phyloP scores from a whole-genome alignment of 2,888 invertebrate species.

The Drosophila histrio region DNA sequence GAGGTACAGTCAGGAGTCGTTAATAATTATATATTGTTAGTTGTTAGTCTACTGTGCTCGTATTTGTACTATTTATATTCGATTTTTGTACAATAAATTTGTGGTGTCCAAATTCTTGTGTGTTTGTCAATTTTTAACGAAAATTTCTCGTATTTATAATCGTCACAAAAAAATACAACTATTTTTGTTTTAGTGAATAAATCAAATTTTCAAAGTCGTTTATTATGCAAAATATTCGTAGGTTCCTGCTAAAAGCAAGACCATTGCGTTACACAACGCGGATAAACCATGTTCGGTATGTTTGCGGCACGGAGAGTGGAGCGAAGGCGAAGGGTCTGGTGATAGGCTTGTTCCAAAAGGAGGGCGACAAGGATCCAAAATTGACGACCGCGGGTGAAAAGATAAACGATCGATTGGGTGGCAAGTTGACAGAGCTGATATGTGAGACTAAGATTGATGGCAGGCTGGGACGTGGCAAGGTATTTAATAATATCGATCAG shows the following conservation, averaged over 20 bases:
- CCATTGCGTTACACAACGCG: not conserved
- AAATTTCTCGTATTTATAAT: not conserved
- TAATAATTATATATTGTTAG: not conserved
- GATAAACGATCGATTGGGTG: conserved; percentile 84
- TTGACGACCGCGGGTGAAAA: conserved; percentile 85
- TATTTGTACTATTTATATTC: conserved; percentile 9
- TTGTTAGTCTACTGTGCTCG: conserved; percentile 2
- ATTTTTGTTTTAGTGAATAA: not conserved
- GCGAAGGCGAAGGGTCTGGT: conserved; percentile 84
- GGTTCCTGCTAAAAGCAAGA: conserved; percentile 13
- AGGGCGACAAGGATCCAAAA: conserved; percentile 82
- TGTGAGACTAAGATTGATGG: conserved; percentile 82
- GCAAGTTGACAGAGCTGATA: conserved; percentile 84
- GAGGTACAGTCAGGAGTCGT: not conserved
- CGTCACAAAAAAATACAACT: not conserved
- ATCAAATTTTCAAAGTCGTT: not conserved
- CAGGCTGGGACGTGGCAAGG: conserved; percentile 78
- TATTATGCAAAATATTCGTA: conserved; percentile 44
- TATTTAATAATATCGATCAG: conserved; percentile 87
- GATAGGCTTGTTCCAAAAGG: conserved; percentile 85
- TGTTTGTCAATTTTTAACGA: not conserved
- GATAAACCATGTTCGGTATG: conserved; percentile 9
- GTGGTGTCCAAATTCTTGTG: conserved; percentile 30
- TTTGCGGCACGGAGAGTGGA: conserved; percentile 12
- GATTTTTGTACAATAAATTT: conserved; percentile 5